phyloP scores from a whole-genome alignment of 2,797 vertebrate genomes.

The Lates japonicus region DNA sequence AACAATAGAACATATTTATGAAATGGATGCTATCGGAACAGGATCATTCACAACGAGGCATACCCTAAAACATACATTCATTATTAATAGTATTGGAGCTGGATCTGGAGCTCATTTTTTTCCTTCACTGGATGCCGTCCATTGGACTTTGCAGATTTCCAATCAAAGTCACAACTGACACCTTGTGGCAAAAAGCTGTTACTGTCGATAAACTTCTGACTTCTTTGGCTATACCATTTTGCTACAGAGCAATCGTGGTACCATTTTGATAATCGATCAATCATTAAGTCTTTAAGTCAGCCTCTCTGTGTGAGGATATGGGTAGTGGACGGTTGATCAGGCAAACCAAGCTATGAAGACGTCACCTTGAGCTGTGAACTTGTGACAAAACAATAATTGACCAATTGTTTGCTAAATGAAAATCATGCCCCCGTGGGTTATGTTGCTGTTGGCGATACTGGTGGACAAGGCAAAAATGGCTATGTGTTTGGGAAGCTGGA shows the following conservation, averaged over 20 bases:
- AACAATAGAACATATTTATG: background rate
- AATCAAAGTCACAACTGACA: conserved; percentile 3
- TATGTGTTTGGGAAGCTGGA: background rate
- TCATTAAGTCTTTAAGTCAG: no score
- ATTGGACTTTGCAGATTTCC: background rate
- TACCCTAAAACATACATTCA: no score
- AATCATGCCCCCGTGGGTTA: background rate
- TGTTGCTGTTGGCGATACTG: background rate
- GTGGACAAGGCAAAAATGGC: no score
- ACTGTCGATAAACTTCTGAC: background rate
- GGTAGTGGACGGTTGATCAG: background rate
- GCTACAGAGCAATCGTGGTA: no score
- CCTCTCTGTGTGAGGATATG: background rate
- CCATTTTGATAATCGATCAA: no score
- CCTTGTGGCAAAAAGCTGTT: conserved; percentile 13
- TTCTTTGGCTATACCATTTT: no score
- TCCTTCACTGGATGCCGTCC: no score
- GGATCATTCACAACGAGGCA: no score
- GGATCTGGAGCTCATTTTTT: no score
- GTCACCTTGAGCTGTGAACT: no score
- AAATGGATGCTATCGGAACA: background rate
- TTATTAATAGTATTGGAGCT: no score
- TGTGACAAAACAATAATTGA: background rate
- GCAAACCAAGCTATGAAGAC: no score
- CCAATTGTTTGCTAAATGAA: background rate